Base-by-base conservation (phyloP, 2,797 vertebrate genomes). In the Phoxinus dragarum region DNA sequence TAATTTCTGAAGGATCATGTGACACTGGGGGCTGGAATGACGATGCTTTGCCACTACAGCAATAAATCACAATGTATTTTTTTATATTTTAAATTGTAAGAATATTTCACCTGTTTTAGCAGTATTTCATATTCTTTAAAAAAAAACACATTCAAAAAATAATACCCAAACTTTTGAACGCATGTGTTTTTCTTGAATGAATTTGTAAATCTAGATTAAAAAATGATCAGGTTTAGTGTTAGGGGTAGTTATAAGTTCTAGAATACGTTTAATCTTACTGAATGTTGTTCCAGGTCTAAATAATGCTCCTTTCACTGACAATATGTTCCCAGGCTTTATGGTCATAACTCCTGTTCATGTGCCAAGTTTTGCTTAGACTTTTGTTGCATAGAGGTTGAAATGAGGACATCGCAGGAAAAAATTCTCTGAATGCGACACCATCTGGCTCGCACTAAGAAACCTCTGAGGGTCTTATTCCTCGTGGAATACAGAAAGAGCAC, bases 351-450 rank as follows among this genome's bases (percentile, higher is more conserved):
- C 38, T 74, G 74, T 80, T 76, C 69, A 68, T 77, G 72, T 86
- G 80, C 81, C 81, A 73, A 49, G 73, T 82, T 84, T 54, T 47
- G 47, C 38, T 52, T 42, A 61, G 68, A 84, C 64, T 84, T 86
- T 78, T 84, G 84, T 78, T 66, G 56, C 66, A 44, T 40, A 34
- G 81, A 81, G 86, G 84, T 85, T 85, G 78, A 86, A 82, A 81
- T 61, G 42, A 34, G 77, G 78, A 86, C 76, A 69, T 69, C 47
- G 21, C 81, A 74, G 81, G 52, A 77, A 78, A 78, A 59, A 80
- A 86, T 67, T 42, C 73, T 52, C 66, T 52, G 80, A 74, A 84
- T 75, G 73, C 23, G 64, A 72, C 49, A 88, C 88, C 88, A 86
- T 86, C 84, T 86, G 86, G 84, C 52, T 75, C 52, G 5, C 38